Evolutionary conservation across 2,888 invertebrate genomes (phyloP).

Genomic region (Coleophora flavipennella): DNA sequence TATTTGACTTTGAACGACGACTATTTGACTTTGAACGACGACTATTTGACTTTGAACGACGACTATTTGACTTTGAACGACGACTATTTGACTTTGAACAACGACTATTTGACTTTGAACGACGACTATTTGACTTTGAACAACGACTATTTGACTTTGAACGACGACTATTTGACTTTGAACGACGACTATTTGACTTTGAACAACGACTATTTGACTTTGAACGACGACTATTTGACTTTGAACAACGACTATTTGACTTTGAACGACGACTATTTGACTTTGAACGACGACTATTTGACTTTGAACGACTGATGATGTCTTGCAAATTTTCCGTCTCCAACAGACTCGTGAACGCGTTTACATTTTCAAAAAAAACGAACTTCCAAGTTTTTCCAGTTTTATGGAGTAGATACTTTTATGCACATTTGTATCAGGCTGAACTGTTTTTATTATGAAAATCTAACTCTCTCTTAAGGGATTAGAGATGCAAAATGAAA

Average conservation of each 20-base stretch:
- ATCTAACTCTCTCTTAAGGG: too few species aligned
- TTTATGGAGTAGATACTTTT: too few species aligned
- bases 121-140: constrained; percentile 20
- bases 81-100: constrained; percentile 21
- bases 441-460: too few species aligned
- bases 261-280: too few species aligned
- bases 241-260: constrained; percentile 14
- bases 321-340: constrained; percentile 19
- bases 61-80: constrained; percentile 1
- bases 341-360: constrained; percentile 8
- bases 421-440: too few species aligned
- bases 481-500: too few species aligned
- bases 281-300: constrained; percentile 10
- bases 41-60: constrained; percentile 23
- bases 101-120: too few species aligned
- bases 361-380: constrained; percentile 15
- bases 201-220: constrained; percentile 17
- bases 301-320: constrained; percentile 28
- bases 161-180: constrained; percentile 19
- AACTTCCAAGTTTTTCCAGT: constrained; percentile 12
- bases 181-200: too few species aligned
- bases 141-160: too few species aligned
- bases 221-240: too few species aligned
- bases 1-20: constrained; percentile 25
- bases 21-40: constrained; percentile 1